These are phyloP conservation scores for Anguilla rostrata DNA, from an alignment of 2,113 vertebrate species.

Conservation along the genomic window DNA sequence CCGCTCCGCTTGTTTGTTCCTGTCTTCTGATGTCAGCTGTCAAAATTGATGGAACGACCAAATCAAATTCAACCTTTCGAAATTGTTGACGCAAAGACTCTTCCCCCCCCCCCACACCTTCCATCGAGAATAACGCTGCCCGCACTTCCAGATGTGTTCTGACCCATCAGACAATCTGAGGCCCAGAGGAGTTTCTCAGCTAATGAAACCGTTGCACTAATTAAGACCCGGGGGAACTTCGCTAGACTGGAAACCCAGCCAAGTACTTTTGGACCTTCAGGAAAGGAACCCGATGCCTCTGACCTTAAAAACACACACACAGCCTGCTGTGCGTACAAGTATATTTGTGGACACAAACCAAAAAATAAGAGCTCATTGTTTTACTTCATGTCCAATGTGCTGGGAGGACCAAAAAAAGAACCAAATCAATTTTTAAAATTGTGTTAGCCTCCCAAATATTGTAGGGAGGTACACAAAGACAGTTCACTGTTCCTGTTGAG, in stretches of 20 bases:
- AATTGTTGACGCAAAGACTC: neutral
- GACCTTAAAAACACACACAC: neutral
- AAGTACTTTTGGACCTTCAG: no score
- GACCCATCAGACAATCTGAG: neutral
- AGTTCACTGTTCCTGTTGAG: no score
- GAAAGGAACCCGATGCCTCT: neutral
- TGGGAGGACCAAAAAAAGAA: no score
- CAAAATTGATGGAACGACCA: neutral
- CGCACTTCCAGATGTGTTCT: neutral
- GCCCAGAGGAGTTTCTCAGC: neutral
- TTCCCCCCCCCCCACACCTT: no score
- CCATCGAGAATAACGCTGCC: neutral
- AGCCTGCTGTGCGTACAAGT: no score
- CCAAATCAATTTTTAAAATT: no score
- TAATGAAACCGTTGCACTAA: conserved; percentile 8
- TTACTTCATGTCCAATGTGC: no score
- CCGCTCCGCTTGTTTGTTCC: no score
- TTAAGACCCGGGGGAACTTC: neutral
- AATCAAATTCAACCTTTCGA: neutral
- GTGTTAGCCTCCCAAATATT: no score
- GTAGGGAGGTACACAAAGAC: no score
- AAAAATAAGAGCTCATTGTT: neutral
- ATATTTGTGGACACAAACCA: no score
- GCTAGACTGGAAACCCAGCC: neutral
- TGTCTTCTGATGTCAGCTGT: neutral